Percentiles rank a stretch among this genome's conserved stretches.
Evolutionary conservation across 2,888 invertebrate species (phyloP).

Genomic region (Zygogramma bicolorata): DNA sequence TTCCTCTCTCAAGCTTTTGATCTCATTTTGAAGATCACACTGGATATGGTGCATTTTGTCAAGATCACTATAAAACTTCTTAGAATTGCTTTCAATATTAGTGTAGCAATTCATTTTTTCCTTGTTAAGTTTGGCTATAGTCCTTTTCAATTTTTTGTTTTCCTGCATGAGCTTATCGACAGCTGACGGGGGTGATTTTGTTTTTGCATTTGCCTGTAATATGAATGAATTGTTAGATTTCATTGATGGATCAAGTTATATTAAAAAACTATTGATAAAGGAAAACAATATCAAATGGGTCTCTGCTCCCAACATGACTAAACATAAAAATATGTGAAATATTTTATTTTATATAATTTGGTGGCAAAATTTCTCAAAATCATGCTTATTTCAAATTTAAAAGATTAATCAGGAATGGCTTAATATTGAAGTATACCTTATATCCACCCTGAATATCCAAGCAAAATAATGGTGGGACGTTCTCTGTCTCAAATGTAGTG

Average conservation of each 20-base stretch:
- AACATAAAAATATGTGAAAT: no score
- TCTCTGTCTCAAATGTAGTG: not conserved
- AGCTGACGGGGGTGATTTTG: not conserved
- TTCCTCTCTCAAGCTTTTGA: not conserved
- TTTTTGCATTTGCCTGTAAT: not conserved
- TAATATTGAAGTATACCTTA: not conserved
- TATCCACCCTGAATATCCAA: not conserved
- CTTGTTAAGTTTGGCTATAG: not conserved
- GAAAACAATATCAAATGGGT: no score
- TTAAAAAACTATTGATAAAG: no score
- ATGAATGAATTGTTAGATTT: not conserved
- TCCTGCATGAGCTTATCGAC: not conserved
- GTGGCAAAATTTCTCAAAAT: no score
- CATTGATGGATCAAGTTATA: no score
- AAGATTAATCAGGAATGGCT: no score
- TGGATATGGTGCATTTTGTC: constrained; percentile 11
- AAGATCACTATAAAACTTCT: constrained; percentile 1
- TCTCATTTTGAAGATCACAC: not conserved
- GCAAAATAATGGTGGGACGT: not conserved
- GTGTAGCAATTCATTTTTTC: not conserved
- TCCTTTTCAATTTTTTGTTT: not conserved
- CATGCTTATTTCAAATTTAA: no score
- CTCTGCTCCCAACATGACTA: no score
- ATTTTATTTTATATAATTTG: no score
- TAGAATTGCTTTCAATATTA: not conserved